Evolutionary conservation across 2,888 invertebrate genomes (phyloP), one percentile per base, ranked within the genome.

Genomic region (Tachina fera): DNA sequence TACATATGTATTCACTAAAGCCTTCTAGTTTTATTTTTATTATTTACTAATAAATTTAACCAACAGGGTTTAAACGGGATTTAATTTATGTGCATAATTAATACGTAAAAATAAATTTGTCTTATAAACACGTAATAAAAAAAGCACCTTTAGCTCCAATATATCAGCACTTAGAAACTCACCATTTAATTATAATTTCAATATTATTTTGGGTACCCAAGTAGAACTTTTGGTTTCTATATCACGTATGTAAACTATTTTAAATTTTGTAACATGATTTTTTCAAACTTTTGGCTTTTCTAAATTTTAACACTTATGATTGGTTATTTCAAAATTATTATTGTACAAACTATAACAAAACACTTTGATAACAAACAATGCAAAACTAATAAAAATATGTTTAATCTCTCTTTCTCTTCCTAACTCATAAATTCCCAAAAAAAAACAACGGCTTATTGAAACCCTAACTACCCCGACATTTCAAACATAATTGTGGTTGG

Each of bases 351-450:
- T 43, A 22, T 31, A 31, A 31, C 22, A 22, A 51, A 47, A 47
- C 53, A 63, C 43, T 31, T 65, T 39, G 11, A 58, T 58, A 22
- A 41, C 43, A 16, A 74, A 51, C 87, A 70, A 43, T 43, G 11
- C 43, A 41, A 88, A 31, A 89, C 89, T 87, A 85, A 87, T 87
- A 53, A 87, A 86, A 88, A 85, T 88, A 84, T 87, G 80, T 88
- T 87, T 67, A 60, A 68, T 58, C 16, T 61, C 60, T 75, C 14
- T 89, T 88, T 89, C 87, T 88, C 87, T 87, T 88, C 88, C 88
- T 87, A 87, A 80, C 88, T 86, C 77, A 19, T 75, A 68, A 70
- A 43, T 51, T 11, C 45, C 78, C 68, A n/a, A 71, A 67, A 51
- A 74, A 80, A 80, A 67, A 51, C 80, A 80, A 80, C 63, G 75